Percentiles rank a stretch among this genome's conserved stretches.
Evolutionary conservation across 1,140 invertebrate species (phyloP).

Genomic region (Neuroterus valhalla): DNA sequence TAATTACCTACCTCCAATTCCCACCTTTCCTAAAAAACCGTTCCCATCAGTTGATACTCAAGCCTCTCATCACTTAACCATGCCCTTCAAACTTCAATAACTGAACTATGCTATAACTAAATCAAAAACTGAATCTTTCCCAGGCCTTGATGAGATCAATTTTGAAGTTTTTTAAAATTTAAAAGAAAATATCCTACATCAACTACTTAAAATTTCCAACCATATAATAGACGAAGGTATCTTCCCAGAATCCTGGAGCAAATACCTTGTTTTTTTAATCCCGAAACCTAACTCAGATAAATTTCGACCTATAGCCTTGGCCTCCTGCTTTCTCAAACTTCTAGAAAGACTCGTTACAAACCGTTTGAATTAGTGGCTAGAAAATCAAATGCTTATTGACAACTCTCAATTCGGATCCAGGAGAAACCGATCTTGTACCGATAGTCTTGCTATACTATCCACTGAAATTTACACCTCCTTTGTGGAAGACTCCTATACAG

Average conservation of each 20-base stretch:
- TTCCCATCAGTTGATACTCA: no score
- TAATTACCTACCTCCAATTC: no score
- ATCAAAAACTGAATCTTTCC: slow-evolving; percentile 3
- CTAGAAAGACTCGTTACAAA: slow-evolving; percentile 43
- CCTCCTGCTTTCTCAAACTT: slow-evolving; percentile 40
- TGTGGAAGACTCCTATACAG: not conserved
- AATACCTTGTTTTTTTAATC: slow-evolving; percentile 38
- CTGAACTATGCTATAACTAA: not conserved
- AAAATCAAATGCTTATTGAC: slow-evolving; percentile 10
- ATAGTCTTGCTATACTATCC: not conserved
- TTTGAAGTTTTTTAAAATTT: not conserved
- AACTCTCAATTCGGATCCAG: slow-evolving; percentile 33
- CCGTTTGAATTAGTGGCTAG: slow-evolving; percentile 33
- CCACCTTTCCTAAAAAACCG: no score
- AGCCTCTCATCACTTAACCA: no score
- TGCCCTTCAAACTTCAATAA: no score
- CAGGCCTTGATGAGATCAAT: not conserved
- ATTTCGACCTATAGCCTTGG: slow-evolving; percentile 45
- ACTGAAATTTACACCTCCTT: slow-evolving; percentile 24
- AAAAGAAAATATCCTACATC: not conserved
- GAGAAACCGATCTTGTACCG: not conserved
- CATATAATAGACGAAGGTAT: not conserved
- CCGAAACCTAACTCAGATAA: slow-evolving; percentile 36
- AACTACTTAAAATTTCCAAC: not conserved
- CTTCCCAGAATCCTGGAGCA: slow-evolving; percentile 36